Evolutionary conservation across 2,888 invertebrate species (phyloP), one percentile per base, ranked within the genome.

Genomic region (Desoria tigrina): DNA sequence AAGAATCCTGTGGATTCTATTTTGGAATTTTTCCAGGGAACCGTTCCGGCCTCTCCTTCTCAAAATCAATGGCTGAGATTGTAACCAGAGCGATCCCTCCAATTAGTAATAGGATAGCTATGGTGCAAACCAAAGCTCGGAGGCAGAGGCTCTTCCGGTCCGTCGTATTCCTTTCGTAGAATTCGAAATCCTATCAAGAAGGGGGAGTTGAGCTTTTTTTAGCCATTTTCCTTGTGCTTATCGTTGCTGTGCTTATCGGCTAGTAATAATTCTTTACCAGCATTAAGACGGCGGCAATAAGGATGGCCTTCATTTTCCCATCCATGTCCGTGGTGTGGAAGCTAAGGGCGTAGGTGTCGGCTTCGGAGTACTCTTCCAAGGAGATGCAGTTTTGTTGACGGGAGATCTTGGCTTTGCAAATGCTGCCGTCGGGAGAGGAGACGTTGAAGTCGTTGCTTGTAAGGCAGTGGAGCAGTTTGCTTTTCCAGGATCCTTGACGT

Each of bases 211-310:
- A n/a, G n/a, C n/a, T n/a, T n/a, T 7, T 14, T 11, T 14, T 49
- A 7, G 39, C 39, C 39, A 11, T 9, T 39, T 39, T 39, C 39
- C 9, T n/a, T n/a, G n/a, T n/a, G n/a, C n/a, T n/a, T n/a, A 32
- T 32, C 32, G 32, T 32, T n/a, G n/a, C 16, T 39, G 39, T 39
- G 39, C 39, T 39, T 11, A 39, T 39, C 16, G 9, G 39, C 39
- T 39, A 39, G 39, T 9, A 53, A 26, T 51, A 32, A 7, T 39
- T 51, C 32, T 64, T 71, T 62, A 71, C 71, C 71, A 71, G 55
- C 53, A 71, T 63, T 61, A 71, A 65, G 63, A 71, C 71, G 42
- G 66, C 58, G 55, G 71, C 65, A 37, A 71, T 53, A 42, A 71
- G 63, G 45, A 71, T 63, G n/a, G 71, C 65, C 60, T 71, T 71